Evolutionary conservation across 2,113 vertebrate species (phyloP), one percentile per base, ranked within the genome.

Genomic region (Myrmecobius fasciatus): DNA sequence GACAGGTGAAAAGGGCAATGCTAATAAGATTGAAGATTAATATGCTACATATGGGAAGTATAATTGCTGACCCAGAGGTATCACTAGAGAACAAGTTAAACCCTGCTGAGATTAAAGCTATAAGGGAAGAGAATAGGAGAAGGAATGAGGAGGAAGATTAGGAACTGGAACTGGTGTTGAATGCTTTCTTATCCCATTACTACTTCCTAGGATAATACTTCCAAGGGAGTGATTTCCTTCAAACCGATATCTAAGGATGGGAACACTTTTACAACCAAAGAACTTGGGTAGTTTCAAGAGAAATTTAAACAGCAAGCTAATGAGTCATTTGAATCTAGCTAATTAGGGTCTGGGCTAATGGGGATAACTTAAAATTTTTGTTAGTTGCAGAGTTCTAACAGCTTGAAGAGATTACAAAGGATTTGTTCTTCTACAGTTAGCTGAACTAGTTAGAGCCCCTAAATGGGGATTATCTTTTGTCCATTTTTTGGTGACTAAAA

Each of bases 291-390:
- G 67, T 83, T 83, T 83, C n/a, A 83, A 43, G 67, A 83, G 67
- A 83, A 83, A 83, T 83, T 83, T 83, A 43, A 83, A 43, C 20
- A 43, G 67, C 20, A 83, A 83, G 36, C 67, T 83, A 83, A 83
- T 83, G 67, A 83, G 67, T 83, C 67, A 83, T 83, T 83, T 83
- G 67, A 83, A 83, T 83, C 67, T 83, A 43, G n/a, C 67, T 83
- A 83, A 83, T 83, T n/a, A 43, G 67, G 67, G 67, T 83, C 67
- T 83, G 20, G 67, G 67, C 67, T 83, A 83, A 83, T 83, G 67
- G n/a, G 17, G 67, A 83, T 43, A 83, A 83, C 67, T 83, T 83
- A 43, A 83, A 83, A 43, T 43, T 83, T 83, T 83, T 83, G 67
- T 83, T 83, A 83, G 67, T 83, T 83, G 17, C n/a, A 43, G n/a